Percentiles rank a stretch among this genome's conserved stretches.
Evolutionary conservation across 2,113 vertebrate genomes (phyloP).

Genomic region (Muscicapa adusta): DNA sequence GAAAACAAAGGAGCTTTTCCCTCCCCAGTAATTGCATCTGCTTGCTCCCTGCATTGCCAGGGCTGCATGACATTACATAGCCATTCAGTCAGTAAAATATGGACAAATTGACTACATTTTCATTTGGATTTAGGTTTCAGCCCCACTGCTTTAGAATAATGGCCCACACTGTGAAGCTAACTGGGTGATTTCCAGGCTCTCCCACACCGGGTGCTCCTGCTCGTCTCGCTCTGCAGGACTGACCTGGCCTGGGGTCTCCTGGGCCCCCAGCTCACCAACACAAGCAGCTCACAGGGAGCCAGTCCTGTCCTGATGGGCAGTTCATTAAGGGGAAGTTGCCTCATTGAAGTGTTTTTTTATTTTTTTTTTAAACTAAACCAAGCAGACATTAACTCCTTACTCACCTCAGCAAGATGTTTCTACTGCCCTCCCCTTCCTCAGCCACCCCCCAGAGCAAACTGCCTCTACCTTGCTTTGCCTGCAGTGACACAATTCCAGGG

Average conservation of each 20-base stretch:
- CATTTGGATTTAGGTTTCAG: slow-evolving; percentile 65
- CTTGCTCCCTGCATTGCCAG: neutral
- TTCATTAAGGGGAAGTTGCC: slow-evolving; percentile 64
- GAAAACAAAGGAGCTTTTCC: neutral
- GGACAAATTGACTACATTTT: slow-evolving; percentile 68
- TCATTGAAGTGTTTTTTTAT: neutral
- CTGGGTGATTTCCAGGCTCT: slow-evolving; percentile 61
- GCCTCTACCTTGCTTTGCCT: neutral
- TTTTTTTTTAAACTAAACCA: neutral
- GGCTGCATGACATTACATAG: slow-evolving; percentile 59
- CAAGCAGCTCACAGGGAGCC: slow-evolving; percentile 3
- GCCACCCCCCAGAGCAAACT: neutral
- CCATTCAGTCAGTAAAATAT: slow-evolving; percentile 68
- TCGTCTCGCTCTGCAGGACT: neutral
- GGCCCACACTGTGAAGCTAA: slow-evolving; percentile 57
- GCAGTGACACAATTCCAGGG: neutral
- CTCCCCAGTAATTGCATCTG: neutral
- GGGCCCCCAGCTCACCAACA: slow-evolving; percentile 7
- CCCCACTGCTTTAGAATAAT: slow-evolving; percentile 75
- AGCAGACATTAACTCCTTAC: slow-evolving; percentile 13
- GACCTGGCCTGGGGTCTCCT: slow-evolving; percentile 43
- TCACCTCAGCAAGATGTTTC: neutral
- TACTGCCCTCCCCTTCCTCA: neutral
- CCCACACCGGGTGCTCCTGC: neutral
- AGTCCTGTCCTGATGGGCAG: neutral